Base-by-base conservation (phyloP, 2,113 vertebrate genomes). In the Nycticebus coucang region DNA sequence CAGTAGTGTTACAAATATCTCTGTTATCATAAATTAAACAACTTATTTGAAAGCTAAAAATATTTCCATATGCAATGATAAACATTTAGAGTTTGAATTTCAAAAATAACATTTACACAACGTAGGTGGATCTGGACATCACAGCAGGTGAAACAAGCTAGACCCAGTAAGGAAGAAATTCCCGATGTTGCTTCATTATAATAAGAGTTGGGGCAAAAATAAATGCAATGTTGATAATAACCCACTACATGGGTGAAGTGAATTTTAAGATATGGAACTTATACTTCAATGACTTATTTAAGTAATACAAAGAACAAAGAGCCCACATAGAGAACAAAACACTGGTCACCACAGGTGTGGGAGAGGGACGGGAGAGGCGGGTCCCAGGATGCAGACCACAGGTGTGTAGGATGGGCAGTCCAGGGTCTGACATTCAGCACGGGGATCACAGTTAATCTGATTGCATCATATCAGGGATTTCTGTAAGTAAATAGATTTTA, bases 291-390 rank as follows among this genome's bases (percentile, higher is more conserved):
- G 45, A 9, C 45, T 9, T 50, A 50, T 50, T 50, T 50, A 4
- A 15, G 41, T 45, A 13, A 71, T 71, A 37, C 10, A 24, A 62
- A 9, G 22, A 24, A 62, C 22, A 60, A 24, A 15, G 53, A 28
- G 3, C 72, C 26, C 6, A 50, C 3, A 28, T 14, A 75, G 13
- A 17, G 37, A 7, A 1, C 26, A 37, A 45, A 45, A 15, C 24
- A 28, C 37, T 30, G 6, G 72, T 50, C 14, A 7, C 3, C 41
- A 28, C 0, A 1, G 13, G 72, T 9, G 72, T 9, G 14, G 37
- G 3, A 0, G 4, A 1, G 14, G 72, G 7, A 17, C 37, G 1
- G 13, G 13, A 26, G 72, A 45, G 3, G 41, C 14, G 7, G 13
- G 41, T 75, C 24, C 45, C 14, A 4, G 72, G 41, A 28, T 13